Evolutionary conservation across 2,888 invertebrate genomes (phyloP), one percentile per base, ranked within the genome.

Genomic region (Drosophila ezoana): DNA sequence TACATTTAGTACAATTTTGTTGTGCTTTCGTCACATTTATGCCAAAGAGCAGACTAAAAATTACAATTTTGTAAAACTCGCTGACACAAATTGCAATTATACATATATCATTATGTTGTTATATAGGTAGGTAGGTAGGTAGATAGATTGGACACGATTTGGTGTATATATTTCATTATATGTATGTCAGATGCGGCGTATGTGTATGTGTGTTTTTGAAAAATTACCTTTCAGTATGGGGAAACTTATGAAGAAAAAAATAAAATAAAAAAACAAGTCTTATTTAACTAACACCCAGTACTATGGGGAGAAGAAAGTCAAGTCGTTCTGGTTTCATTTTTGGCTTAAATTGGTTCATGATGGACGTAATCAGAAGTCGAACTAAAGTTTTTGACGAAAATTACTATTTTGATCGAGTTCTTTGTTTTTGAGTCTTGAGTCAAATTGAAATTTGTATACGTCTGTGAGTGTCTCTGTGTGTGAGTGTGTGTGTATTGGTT

Each of bases 401-500:
- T 75, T 72, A 80, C 63, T 67, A 62, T 64, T 77, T 51, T 43
- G 49, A 63, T 63, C 43, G 41, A 58, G 58, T 75, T 53, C 11
- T 59, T 72, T 72, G 53, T 58, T 67, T 45, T 79, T 57, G 61
- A 70, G 68, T 78, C 73, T 28, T 75, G 76, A 78, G 78, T 79
- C 78, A 60, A 79, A 76, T 89, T 76, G 72, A 88, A 83, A 88
- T 88, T 84, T 83, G 65, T 86, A 67, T 80, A 64, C 70, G 67
- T 86, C 64, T 81, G 64, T 74, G 49, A 72, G 61, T 74, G 65
- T 79, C 11, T 56, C 33, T 75, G 61, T 67, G 53, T 74, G 77
- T 79, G 52, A 60, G 67, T 64, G 59, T 65, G 37, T 76, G 49
- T 81, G 69, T 76, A 61, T 71, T 85, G 83, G 70, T 79, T 76